Evolutionary conservation across 2,797 vertebrate species (phyloP).

Genomic region (Champsocephalus gunnari): DNA sequence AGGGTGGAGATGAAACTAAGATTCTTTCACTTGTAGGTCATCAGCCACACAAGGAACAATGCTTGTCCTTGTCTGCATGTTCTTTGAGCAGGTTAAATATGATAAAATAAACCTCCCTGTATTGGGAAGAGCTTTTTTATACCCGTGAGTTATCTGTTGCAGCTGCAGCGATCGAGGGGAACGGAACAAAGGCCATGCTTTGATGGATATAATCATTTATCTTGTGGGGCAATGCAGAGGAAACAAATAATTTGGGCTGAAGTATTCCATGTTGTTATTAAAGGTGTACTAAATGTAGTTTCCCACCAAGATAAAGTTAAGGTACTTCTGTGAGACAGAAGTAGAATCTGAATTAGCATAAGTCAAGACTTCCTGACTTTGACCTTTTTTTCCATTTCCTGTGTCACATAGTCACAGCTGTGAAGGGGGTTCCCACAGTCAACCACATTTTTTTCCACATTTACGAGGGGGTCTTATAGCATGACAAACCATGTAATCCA

Average conservation of each 20-base stretch:
- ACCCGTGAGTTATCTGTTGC: conserved; percentile 23
- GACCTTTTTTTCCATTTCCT: background rate
- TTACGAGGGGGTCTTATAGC: background rate
- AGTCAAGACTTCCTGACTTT: background rate
- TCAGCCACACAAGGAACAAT: conserved; percentile 34
- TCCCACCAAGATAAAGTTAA: background rate
- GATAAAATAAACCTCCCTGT: conserved; percentile 6
- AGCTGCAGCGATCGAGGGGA: conserved; percentile 20
- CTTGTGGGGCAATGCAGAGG: background rate
- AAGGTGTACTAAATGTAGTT: background rate
- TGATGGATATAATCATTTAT: conserved; percentile 4
- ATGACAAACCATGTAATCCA: background rate
- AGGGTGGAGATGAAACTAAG: conserved; percentile 32
- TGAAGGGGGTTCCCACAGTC: background rate
- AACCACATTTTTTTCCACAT: background rate
- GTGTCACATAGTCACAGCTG: background rate
- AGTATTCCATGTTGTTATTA: background rate
- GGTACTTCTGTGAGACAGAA: background rate
- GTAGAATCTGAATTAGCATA: background rate
- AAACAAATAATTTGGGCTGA: background rate
- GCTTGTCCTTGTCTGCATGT: conserved; percentile 16
- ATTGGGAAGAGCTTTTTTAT: background rate
- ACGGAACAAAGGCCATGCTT: background rate
- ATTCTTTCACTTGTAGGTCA: conserved; percentile 23
- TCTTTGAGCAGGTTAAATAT: conserved; percentile 47